Base-by-base conservation (phyloP, 2,113 vertebrate genomes). In the Zeus faber region DNA sequence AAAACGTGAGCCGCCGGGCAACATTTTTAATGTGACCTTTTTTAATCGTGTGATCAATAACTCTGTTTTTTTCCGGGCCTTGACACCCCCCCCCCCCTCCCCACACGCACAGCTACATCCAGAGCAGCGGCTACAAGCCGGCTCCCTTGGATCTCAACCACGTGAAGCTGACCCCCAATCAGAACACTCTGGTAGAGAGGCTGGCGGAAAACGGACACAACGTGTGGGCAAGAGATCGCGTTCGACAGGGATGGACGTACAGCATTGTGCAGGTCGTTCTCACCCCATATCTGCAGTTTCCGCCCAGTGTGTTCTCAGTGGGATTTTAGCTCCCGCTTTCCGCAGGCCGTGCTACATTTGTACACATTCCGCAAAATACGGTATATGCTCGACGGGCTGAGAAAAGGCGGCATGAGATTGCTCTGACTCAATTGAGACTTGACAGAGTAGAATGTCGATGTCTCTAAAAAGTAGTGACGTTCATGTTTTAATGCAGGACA, bases 141-240 rank as follows among this genome's bases (percentile, higher is more conserved):
- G 90, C 92, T 0, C 94, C 93, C 0, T 72, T 95, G 74, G 94
- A 96, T 70, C 90, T 96, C 54, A 92, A 83, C 70, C 89, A 95
- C 0, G 91, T 95, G 62, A 91, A 93, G 56, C 84, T 96, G 49
- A 96, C 94, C 0, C 94, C 94, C 0, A 94, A 94, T 16, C 94
- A 96, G 79, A 95, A 92, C 48, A 94, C 91, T 0, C 77, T 96
- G 31, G 94, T 96, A 58, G 94, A 95, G 67, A 90, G 91, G 58
- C 86, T 95, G 76, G 93, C 94, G 2, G 94, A 95, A 80, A 96
- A 95, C 0, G 93, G 93, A 7, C 94, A 95, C 87, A 96, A 95
- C 0, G 93, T 96, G 21, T 96, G 94, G 94, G 93, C 93, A 1
- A 88, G 94, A 58, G 94, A 95, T 77, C 77, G 94, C 0, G 93